phyloP scores from a whole-genome alignment of 2,113 vertebrate genomes.

The Puma concolor region DNA sequence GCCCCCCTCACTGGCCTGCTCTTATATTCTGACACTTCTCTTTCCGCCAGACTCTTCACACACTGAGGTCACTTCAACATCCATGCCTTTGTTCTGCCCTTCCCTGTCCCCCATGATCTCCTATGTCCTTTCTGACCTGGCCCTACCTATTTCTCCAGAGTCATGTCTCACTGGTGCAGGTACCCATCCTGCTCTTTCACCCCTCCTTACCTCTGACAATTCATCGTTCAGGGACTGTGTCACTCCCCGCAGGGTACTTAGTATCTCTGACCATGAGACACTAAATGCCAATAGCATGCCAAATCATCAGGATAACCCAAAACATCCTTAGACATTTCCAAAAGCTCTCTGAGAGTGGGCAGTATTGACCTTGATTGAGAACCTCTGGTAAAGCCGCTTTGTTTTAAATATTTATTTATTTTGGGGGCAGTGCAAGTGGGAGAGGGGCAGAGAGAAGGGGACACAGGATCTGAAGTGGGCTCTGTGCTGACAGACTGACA shows the following conservation, averaged over 20 bases:
- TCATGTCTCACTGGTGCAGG: background rate
- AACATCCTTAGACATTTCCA: background rate
- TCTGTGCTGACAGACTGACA: too few relatives aligned
- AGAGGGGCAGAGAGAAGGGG: too few relatives aligned
- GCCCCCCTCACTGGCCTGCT: background rate
- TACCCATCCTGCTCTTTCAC: background rate
- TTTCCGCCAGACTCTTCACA: background rate
- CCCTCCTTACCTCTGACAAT: background rate
- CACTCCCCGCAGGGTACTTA: background rate
- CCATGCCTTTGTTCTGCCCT: background rate
- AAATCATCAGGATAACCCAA: background rate
- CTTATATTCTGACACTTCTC: background rate
- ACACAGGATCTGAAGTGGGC: too few relatives aligned
- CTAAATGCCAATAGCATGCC: background rate
- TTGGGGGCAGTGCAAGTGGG: too few relatives aligned
- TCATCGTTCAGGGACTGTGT: background rate
- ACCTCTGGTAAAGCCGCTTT: background rate
- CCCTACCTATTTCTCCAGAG: background rate
- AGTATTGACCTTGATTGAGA: background rate
- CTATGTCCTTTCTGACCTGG: background rate
- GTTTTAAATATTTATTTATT: background rate
- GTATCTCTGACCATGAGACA: background rate
- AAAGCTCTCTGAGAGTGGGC: slow-evolving; percentile 15
- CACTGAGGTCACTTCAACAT: background rate
- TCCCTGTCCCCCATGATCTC: background rate